Percentiles rank a stretch among this genome's conserved stretches.
Conservation (phyloP, 2,888 invertebrate genomes). For the Cepaea hortensis region DNA sequence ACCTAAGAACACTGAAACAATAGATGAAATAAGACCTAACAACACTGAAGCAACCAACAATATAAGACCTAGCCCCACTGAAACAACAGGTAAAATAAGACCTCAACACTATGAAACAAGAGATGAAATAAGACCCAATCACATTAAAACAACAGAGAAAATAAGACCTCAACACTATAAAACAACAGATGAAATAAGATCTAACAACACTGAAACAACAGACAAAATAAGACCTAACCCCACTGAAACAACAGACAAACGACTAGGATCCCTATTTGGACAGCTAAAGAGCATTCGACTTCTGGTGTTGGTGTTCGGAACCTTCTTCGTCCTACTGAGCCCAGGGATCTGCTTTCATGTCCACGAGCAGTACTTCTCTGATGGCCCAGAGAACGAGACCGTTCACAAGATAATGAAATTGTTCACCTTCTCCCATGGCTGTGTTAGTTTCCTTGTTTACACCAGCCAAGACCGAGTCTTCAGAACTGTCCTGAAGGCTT, state of each 20-base stretch:
- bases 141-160: no score
- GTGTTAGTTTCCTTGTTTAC: not conserved
- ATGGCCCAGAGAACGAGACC: not conserved
- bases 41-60: no score
- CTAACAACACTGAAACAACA: no score
- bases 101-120: no score
- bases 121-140: no score
- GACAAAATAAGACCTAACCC: no score
- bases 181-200: no score
- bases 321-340: not conserved
- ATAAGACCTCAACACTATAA: no score
- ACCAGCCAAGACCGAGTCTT: not conserved
- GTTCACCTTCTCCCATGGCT: not conserved
- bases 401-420: not conserved
- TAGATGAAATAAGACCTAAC: no score
- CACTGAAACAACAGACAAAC: not conserved
- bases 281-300: not conserved
- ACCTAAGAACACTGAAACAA: no score
- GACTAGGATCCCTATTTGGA: not conserved
- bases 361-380: not conserved
- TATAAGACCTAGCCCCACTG: no score
- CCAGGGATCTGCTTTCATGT: not conserved
- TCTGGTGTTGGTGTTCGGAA: not conserved
- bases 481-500: not conserved
- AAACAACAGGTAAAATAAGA: no score